These are phyloP conservation scores for Lepus townsendii DNA, from an alignment of 2,797 vertebrate species.

Conservation along the genomic window DNA sequence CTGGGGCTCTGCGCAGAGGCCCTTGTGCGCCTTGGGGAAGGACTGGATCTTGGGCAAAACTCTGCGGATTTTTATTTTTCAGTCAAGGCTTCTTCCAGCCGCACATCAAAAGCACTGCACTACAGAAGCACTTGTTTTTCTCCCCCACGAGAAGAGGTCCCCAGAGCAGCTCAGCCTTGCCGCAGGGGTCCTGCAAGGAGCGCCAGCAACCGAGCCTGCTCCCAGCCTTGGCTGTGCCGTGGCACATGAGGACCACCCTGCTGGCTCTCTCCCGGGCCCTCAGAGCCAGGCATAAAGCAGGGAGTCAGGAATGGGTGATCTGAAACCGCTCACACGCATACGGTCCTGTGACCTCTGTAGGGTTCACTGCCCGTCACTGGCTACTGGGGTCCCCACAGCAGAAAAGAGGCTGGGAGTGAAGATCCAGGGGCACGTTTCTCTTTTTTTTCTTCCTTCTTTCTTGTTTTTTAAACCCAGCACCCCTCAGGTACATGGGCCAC, in stretches of 20 bases:
- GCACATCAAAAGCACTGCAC: not conserved
- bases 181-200: fast-evolving
- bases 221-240: too few relatives aligned
- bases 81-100: not conserved
- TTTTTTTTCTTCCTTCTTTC: not conserved
- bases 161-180: too few relatives aligned
- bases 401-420: fast-evolving
- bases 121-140: fast-evolving
- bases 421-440: fast-evolving
- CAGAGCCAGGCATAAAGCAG: too few relatives aligned
- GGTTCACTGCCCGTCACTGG: fast-evolving
- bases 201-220: fast-evolving
- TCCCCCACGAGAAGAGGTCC: not conserved
- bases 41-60: not conserved
- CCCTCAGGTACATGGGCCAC: not conserved
- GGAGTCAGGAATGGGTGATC: not conserved
- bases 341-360: fast-evolving
- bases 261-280: too few relatives aligned
- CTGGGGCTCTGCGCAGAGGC: fast-evolving
- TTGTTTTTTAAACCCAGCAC: not conserved
- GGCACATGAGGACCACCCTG: too few relatives aligned
- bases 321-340: not conserved
- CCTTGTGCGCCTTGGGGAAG: fast-evolving
- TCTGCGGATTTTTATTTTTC: not conserved
- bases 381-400: too few relatives aligned